phyloP scores from a whole-genome alignment of 2,113 vertebrate genomes.

The Vulpes ferrilata region DNA sequence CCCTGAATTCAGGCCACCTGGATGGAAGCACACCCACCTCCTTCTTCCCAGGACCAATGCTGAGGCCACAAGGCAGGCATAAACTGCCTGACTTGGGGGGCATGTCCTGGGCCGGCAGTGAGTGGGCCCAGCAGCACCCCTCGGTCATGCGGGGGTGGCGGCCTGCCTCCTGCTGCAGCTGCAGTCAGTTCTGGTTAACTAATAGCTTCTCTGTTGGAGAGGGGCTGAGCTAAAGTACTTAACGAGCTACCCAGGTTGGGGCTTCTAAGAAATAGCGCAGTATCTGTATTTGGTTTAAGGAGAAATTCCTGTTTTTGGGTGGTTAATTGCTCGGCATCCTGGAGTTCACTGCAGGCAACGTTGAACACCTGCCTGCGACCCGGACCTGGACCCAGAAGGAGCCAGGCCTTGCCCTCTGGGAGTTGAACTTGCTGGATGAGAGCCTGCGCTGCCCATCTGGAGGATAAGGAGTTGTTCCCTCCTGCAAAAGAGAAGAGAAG shows the following conservation, averaged over 20 bases:
- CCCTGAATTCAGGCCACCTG: not conserved
- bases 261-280: not conserved
- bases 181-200: not conserved
- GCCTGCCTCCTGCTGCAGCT: not conserved
- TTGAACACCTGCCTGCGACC: constrained; percentile 52
- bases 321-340: not conserved
- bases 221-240: not conserved
- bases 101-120: too few relatives aligned
- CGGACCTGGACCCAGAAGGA: not conserved
- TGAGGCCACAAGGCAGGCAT: too few relatives aligned
- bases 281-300: constrained; percentile 17
- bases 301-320: constrained; percentile 10
- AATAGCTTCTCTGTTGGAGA: not conserved
- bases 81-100: not conserved
- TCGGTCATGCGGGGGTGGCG: rapidly evolving
- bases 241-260: not conserved
- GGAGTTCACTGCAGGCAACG: not conserved
- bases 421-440: not conserved
- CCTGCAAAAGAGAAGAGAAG: not conserved
- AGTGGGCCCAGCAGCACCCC: rapidly evolving
- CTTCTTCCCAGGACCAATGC: not conserved
- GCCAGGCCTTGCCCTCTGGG: constrained; percentile 13
- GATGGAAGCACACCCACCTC: not conserved
- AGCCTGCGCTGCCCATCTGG: not conserved
- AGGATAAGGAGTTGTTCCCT: constrained; percentile 33